Percentiles rank a stretch among this genome's conserved stretches.
Conservation (phyloP, 2,888 invertebrate species). For the Drosophila tripunctata region DNA sequence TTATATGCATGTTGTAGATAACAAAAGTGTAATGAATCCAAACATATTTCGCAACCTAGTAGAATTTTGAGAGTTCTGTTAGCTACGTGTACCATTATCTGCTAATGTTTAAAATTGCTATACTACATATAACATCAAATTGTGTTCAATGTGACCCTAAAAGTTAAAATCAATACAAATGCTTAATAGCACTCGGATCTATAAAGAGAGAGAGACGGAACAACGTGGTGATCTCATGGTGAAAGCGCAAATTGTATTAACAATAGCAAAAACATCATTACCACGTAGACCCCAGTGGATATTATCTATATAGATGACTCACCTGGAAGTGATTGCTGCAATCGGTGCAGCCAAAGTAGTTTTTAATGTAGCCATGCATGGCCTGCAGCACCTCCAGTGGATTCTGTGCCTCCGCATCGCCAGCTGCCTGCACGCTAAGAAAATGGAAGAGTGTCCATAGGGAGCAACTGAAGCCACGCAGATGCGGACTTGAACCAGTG, state of each 20-base stretch:
- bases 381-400: conserved; percentile 90
- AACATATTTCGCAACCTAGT: too few species aligned
- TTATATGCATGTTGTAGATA: neutral
- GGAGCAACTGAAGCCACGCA: conserved; percentile 96
- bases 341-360: conserved; percentile 97
- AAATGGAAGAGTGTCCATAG: conserved; percentile 98
- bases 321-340: conserved; percentile 95
- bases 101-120: too few species aligned
- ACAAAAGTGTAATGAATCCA: neutral
- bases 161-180: too few species aligned
- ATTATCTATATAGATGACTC: conserved; percentile 44
- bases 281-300: conserved; percentile 7
- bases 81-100: too few species aligned
- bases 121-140: too few species aligned
- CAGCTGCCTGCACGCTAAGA: conserved; percentile 91
- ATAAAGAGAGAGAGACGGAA: too few species aligned
- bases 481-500: conserved; percentile 89
- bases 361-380: conserved; percentile 94
- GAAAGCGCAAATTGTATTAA: conserved; percentile 10
- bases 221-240: conserved; percentile 18
- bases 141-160: neutral
- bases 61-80: too few species aligned
- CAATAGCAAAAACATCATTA: conserved; percentile 9
- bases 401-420: conserved; percentile 84
- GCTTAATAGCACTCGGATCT: neutral